A percentile compares a stretch with the other conserved stretches of the same genome.
phyloP scores from a whole-genome alignment of 1,140 invertebrate genomes.

The Schlechtendalia chinensis region DNA sequence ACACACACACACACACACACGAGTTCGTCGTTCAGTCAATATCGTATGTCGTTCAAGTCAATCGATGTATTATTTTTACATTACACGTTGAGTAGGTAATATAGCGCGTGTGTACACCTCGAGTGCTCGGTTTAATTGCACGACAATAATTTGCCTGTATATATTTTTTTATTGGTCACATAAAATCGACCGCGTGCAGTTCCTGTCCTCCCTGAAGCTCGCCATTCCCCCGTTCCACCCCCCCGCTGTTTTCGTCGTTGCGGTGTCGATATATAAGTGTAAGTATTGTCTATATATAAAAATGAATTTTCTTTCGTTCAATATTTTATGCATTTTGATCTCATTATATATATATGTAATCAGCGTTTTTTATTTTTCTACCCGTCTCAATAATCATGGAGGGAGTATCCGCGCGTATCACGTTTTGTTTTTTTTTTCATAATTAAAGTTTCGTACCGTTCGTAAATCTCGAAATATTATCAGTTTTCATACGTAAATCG shows the following conservation, averaged over 20 bases:
- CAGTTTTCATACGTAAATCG: not conserved
- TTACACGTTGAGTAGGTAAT: too few relatives aligned
- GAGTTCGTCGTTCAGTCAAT: too few relatives aligned
- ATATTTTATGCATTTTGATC: too few relatives aligned
- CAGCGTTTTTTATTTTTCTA: conserved; percentile 8
- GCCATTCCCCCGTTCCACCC: not conserved
- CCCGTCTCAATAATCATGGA: not conserved
- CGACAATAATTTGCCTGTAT: not conserved
- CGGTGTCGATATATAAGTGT: not conserved
- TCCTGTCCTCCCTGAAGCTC: too few relatives aligned
- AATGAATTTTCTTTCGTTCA: not conserved
- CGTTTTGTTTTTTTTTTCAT: not conserved
- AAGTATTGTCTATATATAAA: not conserved
- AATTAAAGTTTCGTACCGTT: not conserved
- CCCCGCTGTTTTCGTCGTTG: not conserved
- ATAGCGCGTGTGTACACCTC: too few relatives aligned
- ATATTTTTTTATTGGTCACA: not conserved
- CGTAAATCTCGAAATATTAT: not conserved
- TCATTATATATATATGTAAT: too few relatives aligned
- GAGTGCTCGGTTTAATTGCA: not conserved
- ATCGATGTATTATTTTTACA: too few relatives aligned
- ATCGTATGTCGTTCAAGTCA: too few relatives aligned
- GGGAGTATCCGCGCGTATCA: not conserved
- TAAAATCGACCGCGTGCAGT: not conserved
- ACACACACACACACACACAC: too few relatives aligned